Conservation (phyloP, 1,140 invertebrate genomes). For the Drosophila pruinosa region DNA sequence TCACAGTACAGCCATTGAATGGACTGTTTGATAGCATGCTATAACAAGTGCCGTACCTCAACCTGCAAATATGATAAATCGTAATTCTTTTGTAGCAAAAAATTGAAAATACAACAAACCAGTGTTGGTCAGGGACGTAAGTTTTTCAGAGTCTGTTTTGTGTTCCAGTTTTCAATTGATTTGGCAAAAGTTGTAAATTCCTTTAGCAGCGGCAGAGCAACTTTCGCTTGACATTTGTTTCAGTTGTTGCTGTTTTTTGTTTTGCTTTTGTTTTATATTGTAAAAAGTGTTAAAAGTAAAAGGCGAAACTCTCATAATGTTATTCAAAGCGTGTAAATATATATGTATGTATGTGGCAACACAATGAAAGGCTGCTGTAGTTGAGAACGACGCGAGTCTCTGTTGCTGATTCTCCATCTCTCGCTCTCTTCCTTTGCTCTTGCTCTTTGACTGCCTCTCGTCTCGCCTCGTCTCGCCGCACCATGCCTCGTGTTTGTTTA, state of each 20-base stretch:
- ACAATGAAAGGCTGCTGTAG: constrained; percentile 49
- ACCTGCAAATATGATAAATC: constrained; percentile 47
- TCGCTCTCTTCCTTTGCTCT: constrained; percentile 12
- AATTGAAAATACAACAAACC: constrained; percentile 24
- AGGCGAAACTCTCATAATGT: constrained; percentile 69
- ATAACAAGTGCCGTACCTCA: not conserved
- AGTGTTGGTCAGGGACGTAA: not conserved
- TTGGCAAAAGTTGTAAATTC: constrained; percentile 76
- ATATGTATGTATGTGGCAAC: constrained; percentile 21
- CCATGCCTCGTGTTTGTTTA: constrained; percentile 73
- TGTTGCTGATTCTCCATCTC: constrained; percentile 18
- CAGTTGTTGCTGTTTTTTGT: constrained; percentile 46
- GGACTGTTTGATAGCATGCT: too few relatives aligned
- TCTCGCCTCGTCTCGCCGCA: constrained; percentile 25
- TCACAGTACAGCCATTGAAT: constrained; percentile 35
- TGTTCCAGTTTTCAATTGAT: constrained; percentile 71
- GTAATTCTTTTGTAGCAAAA: constrained; percentile 37
- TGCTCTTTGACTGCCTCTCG: constrained; percentile 38
- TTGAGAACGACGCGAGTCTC: constrained; percentile 62
- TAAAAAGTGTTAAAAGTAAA: constrained; percentile 66
- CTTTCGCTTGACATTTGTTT: constrained; percentile 60
- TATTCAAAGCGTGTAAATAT: constrained; percentile 67
- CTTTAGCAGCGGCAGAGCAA: constrained; percentile 48
- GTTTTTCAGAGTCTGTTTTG: constrained; percentile 26
- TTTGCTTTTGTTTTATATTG: constrained; percentile 28